These are phyloP conservation scores for Acanthurus lineatus DNA, from an alignment of 2,797 vertebrate species.

Conservation along the genomic window DNA sequence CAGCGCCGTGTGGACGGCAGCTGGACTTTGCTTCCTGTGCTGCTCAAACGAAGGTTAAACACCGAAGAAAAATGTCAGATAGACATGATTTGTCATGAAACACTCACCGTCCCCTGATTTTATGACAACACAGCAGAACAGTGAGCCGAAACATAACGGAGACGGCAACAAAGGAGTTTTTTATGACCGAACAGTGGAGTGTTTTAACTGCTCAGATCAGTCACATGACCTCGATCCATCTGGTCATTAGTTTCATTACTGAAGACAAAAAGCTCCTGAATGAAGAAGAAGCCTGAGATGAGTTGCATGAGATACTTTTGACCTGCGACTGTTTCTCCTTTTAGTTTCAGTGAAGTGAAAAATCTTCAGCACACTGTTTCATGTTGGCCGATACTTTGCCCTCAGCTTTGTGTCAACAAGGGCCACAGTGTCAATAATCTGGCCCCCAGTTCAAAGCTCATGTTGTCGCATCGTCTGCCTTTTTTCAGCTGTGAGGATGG, in stretches of 20 bases:
- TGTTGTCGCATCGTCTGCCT: background rate
- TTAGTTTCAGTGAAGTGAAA: too few species aligned
- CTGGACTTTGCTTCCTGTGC: slow-evolving; percentile 27
- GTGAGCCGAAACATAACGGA: too few species aligned
- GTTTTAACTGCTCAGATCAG: background rate
- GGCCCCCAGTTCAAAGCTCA: background rate
- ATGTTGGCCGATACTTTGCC: background rate
- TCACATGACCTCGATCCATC: background rate
- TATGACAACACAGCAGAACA: background rate
- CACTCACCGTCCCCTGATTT: background rate
- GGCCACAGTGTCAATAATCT: background rate
- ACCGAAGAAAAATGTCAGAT: background rate
- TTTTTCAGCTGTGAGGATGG: background rate
- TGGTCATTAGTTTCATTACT: background rate
- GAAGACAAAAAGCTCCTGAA: too few species aligned
- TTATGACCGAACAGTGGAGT: background rate
- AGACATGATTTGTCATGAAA: background rate
- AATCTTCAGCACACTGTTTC: too few species aligned
- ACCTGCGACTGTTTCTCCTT: background rate
- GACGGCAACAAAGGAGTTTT: background rate
- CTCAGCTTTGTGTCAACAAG: background rate
- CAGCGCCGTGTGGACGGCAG: slow-evolving; percentile 39
- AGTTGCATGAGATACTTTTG: too few species aligned
- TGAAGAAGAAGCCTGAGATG: too few species aligned
- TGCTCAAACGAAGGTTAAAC: slow-evolving; percentile 15